Evolutionary conservation across 1,140 invertebrate genomes (phyloP), one percentile per base, ranked within the genome.

Genomic region (Telenomus remus): DNA sequence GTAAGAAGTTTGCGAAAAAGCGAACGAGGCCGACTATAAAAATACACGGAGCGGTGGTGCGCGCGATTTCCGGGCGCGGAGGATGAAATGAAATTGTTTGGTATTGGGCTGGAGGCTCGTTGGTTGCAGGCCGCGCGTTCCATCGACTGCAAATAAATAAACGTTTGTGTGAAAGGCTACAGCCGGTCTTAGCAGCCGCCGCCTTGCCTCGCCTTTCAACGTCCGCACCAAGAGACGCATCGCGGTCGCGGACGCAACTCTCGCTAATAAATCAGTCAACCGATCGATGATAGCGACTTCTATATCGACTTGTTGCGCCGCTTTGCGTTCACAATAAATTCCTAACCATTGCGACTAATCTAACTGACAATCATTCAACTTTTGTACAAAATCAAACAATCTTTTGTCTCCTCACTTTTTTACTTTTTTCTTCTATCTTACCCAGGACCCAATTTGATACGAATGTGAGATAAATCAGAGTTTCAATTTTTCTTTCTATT

Each of bases 21-120:
- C 49, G 53, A 55, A 63, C 63, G 27, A 3, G n/a, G 27, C 33
- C 11, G 14, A 34, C 46, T 57, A 10, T 56, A 79, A 79, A 81
- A 83, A 83, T 80, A 83, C 55, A 78, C 57, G n/a, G n/a, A 60
- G 14, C 6, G 37, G 14, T 15, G 51, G 14, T 49, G 55, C 44
- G 54, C 44, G 35, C 49, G 50, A 79, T 80, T 79, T 81, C 76
- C 80, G 80, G 80, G 74, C 60, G 44, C 51, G 70, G 19, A 43
- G 50, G 72, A 46, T 12, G 11, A 39, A 13, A 69, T 73, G 63
- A 71, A 71, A 75, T 65, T 70, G 68, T 79, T 75, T 71, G 71
- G 76, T 27, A 27, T n/a, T 27, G 19, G 19, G 19, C 19, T 27
- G 64, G 39, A 47, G 35, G 9, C 33, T 39, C 49, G 39, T 16